A percentile compares a stretch with the other conserved stretches of the same genome.
These are phyloP conservation scores for Trichomalopsis sarcophagae DNA, from an alignment of 1,140 invertebrate genomes.

Conservation along the genomic window DNA sequence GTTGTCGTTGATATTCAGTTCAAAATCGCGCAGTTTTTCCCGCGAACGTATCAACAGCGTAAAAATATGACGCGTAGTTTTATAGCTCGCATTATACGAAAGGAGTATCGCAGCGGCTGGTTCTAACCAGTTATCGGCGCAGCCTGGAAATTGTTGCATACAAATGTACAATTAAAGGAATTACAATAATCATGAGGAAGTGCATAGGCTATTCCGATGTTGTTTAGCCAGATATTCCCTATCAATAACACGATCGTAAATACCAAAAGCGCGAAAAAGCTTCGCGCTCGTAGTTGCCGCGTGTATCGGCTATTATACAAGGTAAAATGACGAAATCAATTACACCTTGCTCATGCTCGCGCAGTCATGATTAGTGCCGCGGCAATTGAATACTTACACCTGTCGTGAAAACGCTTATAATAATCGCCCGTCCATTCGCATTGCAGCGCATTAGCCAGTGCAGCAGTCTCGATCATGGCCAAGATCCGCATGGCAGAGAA, in stretches of 20 bases:
- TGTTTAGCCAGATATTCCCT: not conserved
- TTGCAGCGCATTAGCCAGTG: conserved; percentile 16
- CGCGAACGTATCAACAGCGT: too few relatives aligned
- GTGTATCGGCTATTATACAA: too few relatives aligned
- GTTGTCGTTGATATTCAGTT: too few relatives aligned
- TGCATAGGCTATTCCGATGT: not conserved
- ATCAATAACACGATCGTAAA: not conserved
- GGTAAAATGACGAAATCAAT: too few relatives aligned
- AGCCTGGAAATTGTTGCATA: not conserved
- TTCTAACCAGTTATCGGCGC: too few relatives aligned
- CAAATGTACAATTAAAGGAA: not conserved
- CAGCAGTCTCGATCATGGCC: conserved; percentile 13
- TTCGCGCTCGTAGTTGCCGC: not conserved
- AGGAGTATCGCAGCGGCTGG: too few relatives aligned
- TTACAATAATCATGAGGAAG: not conserved
- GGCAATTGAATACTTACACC: too few relatives aligned
- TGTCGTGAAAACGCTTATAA: not conserved
- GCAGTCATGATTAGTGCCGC: too few relatives aligned
- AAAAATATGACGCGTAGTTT: too few relatives aligned
- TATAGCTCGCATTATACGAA: too few relatives aligned
- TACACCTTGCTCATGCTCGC: too few relatives aligned
- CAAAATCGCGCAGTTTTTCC: too few relatives aligned
- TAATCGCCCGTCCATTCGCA: not conserved
- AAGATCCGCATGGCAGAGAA: conserved; percentile 22
- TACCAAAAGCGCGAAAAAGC: not conserved